Evolutionary conservation across 2,113 vertebrate genomes (phyloP), one percentile per base, ranked within the genome.

Genomic region (Monopterus albus): DNA sequence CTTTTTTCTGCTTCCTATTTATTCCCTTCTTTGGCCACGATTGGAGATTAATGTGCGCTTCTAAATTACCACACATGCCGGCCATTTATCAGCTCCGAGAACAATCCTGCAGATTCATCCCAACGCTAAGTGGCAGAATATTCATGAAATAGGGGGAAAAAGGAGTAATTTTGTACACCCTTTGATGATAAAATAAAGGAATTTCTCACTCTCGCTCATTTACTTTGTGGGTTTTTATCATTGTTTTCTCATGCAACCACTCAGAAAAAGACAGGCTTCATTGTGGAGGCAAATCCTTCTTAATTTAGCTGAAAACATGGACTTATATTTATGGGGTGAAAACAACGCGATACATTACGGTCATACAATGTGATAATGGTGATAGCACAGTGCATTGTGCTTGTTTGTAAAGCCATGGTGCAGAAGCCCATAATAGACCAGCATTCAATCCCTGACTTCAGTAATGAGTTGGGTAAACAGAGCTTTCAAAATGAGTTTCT

Each of bases 401-500:
- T 79, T 84, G 82, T 91, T 91, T 91, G 87, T 90, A 89, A 89
- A 90, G 84, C 85, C 73, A 43, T 40, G 72, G 53, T 78, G 87
- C 83, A 73, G 53, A 77, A 81, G 75, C 82, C 86, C 87, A 87
- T 88, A 90, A 90, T 91, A 68, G 83, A 75, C 65, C 56, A 40
- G 73, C 80, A 87, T 91, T 86, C 82, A 88, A 82, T 82, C 78
- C 75, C 79, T 69, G 82, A 84, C 74, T 83, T 82, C 87, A 69
- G 88, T 91, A 91, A 91, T 89, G 90, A 90, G 82, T 88, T 78
- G 68, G 81, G 87, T 91, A 92, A 89, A 89, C 89, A 89, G 63
- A 81, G 86, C 85, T 87, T 89, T 85, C 85, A 88, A 90, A 92
- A 92, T 87, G 84, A 90, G 89, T 90, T 89, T 89, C 81, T 88